phyloP scores from a whole-genome alignment of 2,888 invertebrate genomes.

The Philereme transversata region DNA sequence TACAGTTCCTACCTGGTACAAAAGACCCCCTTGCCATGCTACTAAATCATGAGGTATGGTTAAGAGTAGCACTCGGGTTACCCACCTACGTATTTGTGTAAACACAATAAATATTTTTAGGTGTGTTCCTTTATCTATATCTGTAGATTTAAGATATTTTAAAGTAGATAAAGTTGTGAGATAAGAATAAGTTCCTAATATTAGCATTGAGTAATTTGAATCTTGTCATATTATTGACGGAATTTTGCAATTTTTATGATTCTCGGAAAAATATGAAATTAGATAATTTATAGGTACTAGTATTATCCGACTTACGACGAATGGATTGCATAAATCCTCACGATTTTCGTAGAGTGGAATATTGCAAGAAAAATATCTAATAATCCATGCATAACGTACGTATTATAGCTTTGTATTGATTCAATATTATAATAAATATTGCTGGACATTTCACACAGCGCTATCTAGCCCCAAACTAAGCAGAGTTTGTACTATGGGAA shows the following conservation, averaged over 20 bases:
- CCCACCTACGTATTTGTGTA: conserved; percentile 83
- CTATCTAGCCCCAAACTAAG: too few species aligned
- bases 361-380: too few species aligned
- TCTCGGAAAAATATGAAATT: conserved; percentile 23
- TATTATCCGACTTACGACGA: too few species aligned
- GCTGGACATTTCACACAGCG: too few species aligned
- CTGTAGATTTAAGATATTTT: conserved; percentile 53
- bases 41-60: conserved; percentile 52
- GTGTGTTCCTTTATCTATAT: conserved; percentile 60
- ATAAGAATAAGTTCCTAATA: conserved; percentile 31
- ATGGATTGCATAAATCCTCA: not conserved
- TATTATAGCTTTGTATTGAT: not conserved
- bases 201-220: conserved; percentile 36
- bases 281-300: not conserved
- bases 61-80: conserved; percentile 72
- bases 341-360: too few species aligned
- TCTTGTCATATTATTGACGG: conserved; percentile 23
- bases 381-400: too few species aligned
- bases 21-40: conserved; percentile 49
- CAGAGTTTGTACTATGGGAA: too few species aligned
- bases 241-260: conserved; percentile 18
- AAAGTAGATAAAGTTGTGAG: conserved; percentile 38
- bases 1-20: conserved; percentile 46
- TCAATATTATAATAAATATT: too few species aligned
- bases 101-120: conserved; percentile 82